Conservation (phyloP, 2,797 vertebrate species). For the Muraenolepis orangiensis region DNA sequence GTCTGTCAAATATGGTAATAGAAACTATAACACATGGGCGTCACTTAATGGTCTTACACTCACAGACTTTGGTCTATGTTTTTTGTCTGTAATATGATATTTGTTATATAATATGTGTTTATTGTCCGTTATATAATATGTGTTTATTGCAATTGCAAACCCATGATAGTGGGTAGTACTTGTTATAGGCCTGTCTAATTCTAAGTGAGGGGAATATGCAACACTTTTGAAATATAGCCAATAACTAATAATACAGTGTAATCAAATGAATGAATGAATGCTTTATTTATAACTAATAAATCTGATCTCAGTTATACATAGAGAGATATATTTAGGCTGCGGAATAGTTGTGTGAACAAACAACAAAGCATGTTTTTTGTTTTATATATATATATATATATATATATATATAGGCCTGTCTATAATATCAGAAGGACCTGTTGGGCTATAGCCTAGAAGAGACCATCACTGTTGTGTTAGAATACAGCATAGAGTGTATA, state of each 20-base stretch:
- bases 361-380: not conserved
- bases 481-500: not conserved
- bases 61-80: not conserved
- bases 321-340: not conserved
- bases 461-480: not conserved
- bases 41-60: not conserved
- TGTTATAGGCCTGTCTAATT: not conserved
- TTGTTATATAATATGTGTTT: not conserved
- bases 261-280: not conserved
- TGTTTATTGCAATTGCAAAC: not conserved
- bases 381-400: no score
- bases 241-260: not conserved
- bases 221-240: not conserved
- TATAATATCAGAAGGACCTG: not conserved
- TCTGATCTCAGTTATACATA: not conserved
- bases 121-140: not conserved
- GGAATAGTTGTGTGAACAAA: not conserved
- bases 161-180: not conserved
- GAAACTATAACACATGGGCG: not conserved
- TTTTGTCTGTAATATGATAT: not conserved
- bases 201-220: not conserved
- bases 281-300: not conserved
- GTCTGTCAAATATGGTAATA: not conserved
- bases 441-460: not conserved
- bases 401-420: not conserved